Conservation (phyloP, 2,888 invertebrate genomes). For the Drosophila pseudotalamancana region DNA sequence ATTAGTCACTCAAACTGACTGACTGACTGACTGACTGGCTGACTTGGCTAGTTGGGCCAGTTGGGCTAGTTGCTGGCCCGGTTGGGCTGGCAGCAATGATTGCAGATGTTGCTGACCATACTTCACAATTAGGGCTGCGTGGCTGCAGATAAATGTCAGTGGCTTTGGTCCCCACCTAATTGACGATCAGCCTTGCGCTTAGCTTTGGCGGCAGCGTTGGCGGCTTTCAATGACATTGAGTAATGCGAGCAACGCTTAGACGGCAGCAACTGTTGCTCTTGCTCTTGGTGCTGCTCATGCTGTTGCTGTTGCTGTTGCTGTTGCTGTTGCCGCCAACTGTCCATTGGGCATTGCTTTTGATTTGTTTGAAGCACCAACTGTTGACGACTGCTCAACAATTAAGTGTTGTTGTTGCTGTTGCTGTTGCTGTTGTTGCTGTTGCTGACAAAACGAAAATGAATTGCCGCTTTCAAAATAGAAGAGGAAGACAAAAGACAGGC, state of each 20-base stretch:
- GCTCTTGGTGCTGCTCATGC: background rate
- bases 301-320: background rate
- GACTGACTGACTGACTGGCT: conserved; percentile 16
- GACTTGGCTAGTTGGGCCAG: conserved; percentile 24
- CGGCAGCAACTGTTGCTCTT: conserved; percentile 6
- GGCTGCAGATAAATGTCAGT: conserved; percentile 63
- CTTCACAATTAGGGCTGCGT: conserved; percentile 60
- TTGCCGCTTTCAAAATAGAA: conserved; percentile 61
- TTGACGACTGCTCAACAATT: conserved; percentile 74
- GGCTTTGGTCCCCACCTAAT: conserved; percentile 66
- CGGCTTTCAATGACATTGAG: conserved; percentile 73
- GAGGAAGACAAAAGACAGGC: conserved; percentile 49
- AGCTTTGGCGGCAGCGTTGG: conserved; percentile 65
- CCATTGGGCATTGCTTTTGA: conserved; percentile 60
- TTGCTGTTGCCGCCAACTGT: conserved; percentile 28
- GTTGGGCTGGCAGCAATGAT: conserved; percentile 3
- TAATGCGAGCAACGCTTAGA: conserved; percentile 67
- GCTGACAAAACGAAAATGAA: conserved; percentile 73
- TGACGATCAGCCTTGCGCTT: conserved; percentile 60
- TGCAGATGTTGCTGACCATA: conserved; percentile 39
- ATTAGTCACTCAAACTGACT: conserved; percentile 71
- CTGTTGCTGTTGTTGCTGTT: conserved; percentile 15
- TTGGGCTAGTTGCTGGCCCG: background rate
- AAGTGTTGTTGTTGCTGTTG: conserved; percentile 34
- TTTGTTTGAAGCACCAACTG: conserved; percentile 62